Percentiles rank a stretch among this genome's conserved stretches.
Evolutionary conservation across 35 echinoderm and acorn worm genomes (phyloP).

Genomic region (Lytechinus pictus): DNA sequence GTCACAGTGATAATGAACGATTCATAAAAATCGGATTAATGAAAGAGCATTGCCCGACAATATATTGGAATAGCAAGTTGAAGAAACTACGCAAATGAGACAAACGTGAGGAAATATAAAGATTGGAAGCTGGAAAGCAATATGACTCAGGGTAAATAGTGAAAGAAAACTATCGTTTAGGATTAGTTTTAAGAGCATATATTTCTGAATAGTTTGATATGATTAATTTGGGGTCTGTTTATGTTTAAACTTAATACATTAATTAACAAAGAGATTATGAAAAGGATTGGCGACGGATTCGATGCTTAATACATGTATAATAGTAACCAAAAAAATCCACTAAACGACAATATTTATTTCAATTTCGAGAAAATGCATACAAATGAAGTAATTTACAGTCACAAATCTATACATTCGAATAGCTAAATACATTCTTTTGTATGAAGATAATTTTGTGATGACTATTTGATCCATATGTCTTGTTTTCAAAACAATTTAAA

Average conservation of each 20-base stretch:
- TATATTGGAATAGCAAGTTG: background rate
- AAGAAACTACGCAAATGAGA: background rate
- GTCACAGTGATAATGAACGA: background rate
- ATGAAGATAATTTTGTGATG: background rate
- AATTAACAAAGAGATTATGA: too few relatives aligned
- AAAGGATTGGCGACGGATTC: too few relatives aligned
- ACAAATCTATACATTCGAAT: too few relatives aligned
- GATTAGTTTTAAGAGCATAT: background rate
- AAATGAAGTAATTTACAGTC: too few relatives aligned
- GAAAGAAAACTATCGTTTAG: background rate
- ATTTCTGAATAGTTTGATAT: background rate
- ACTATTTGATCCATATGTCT: background rate
- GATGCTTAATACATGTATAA: too few relatives aligned
- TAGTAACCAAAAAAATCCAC: too few relatives aligned
- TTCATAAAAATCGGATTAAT: background rate
- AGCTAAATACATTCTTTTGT: background rate
- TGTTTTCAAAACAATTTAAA: background rate
- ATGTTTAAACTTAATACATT: too few relatives aligned
- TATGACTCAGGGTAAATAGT: background rate
- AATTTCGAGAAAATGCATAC: too few relatives aligned
- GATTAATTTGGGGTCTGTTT: too few relatives aligned
- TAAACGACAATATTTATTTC: too few relatives aligned
- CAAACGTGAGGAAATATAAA: background rate
- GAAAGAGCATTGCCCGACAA: background rate
- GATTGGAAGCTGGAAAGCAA: background rate